Conservation (phyloP, 1,140 invertebrate species). For the Himalopsyche phryganea region DNA sequence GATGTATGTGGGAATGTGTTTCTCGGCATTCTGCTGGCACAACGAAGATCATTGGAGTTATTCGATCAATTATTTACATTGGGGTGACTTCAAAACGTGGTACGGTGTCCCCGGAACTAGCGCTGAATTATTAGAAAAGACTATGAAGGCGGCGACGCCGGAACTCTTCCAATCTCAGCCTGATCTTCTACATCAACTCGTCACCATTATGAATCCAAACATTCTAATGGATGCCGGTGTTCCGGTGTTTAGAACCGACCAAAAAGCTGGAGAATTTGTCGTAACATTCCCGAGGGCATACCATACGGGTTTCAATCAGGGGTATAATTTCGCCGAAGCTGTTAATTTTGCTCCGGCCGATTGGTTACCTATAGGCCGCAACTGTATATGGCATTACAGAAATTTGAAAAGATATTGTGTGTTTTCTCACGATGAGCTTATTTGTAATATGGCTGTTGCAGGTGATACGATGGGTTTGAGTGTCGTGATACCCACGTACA, state of each 20-base stretch:
- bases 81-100: constrained; percentile 88
- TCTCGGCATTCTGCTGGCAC: constrained; percentile 99
- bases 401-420: constrained; percentile 92
- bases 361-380: constrained; percentile 92
- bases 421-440: constrained; percentile 98
- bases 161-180: constrained; percentile 94
- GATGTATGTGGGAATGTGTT: constrained; percentile 99
- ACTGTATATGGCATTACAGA: constrained; percentile 94
- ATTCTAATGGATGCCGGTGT: constrained; percentile 84
- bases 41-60: constrained; percentile 99
- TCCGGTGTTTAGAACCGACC: constrained; percentile 79
- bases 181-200: constrained; percentile 95
- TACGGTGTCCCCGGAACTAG: constrained; percentile 93
- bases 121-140: constrained; percentile 91
- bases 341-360: constrained; percentile 99
- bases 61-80: constrained; percentile 99
- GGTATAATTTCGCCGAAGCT: constrained; percentile 99
- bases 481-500: constrained; percentile 79
- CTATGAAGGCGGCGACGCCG: constrained; percentile 94
- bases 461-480: constrained; percentile 85
- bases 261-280: constrained; percentile 98
- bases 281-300: constrained; percentile 98
- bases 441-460: constrained; percentile 95
- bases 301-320: constrained; percentile 99
- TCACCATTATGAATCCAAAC: constrained; percentile 98